Evolutionary conservation across 2,888 invertebrate genomes (phyloP).

Genomic region (Tachystola acroxantha): DNA sequence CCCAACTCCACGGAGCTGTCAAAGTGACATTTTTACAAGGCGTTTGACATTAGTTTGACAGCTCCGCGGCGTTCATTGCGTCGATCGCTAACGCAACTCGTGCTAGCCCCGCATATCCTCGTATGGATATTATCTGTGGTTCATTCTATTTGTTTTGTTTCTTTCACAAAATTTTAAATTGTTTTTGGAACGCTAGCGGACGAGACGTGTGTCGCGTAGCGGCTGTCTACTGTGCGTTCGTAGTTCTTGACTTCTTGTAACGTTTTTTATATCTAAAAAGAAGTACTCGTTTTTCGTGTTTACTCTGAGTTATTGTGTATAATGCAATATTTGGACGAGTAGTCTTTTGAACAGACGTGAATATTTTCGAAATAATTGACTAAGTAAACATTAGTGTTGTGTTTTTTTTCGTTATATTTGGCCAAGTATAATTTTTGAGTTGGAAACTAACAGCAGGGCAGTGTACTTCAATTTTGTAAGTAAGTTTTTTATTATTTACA

Average conservation of each 20-base stretch:
- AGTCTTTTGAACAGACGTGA: conserved; percentile 17
- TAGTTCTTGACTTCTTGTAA: conserved; percentile 40
- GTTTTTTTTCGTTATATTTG: conserved; percentile 45
- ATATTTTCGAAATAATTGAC: conserved; percentile 23
- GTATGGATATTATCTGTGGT: no score
- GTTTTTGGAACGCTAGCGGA: conserved; percentile 39
- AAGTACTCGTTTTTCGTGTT: conserved; percentile 20
- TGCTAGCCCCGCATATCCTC: no score
- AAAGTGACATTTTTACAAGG: no score
- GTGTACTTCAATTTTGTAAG: conserved; percentile 71
- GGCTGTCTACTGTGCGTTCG: conserved; percentile 69
- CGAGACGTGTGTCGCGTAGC: conserved; percentile 62
- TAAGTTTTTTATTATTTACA: conserved; percentile 20
- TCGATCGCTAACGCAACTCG: no score
- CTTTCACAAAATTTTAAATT: conserved; percentile 22
- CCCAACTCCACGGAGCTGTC: no score
- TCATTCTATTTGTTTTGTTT: neutral
- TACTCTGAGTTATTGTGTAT: conserved; percentile 22
- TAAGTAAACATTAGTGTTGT: conserved; percentile 54
- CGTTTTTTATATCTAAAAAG: conserved; percentile 16
- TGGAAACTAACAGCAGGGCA: conserved; percentile 62
- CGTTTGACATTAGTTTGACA: no score
- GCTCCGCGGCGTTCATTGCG: no score
- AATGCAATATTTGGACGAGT: conserved; percentile 11
- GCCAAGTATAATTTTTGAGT: no score